Conservation (phyloP, 2,113 vertebrate genomes). For the Tetrax tetrax region DNA sequence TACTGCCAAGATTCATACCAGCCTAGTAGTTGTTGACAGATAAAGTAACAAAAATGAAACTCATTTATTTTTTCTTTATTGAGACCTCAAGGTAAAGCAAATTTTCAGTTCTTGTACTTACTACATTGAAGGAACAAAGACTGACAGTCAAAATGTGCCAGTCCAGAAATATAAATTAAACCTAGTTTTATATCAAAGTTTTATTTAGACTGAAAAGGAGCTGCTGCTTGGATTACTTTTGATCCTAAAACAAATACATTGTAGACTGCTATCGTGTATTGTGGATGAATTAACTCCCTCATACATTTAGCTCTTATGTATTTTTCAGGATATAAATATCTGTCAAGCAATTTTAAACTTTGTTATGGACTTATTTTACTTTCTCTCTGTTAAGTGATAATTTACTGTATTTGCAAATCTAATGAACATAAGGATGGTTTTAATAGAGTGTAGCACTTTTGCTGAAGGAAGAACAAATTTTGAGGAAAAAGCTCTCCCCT, state of each 20-base stretch:
- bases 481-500: background rate
- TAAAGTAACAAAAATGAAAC: constrained; percentile 82
- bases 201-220: constrained; percentile 71
- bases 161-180: constrained; percentile 80
- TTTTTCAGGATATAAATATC: background rate
- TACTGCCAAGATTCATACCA: constrained; percentile 77
- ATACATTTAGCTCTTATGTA: background rate
- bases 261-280: background rate
- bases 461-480: background rate
- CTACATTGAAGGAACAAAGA: constrained; percentile 70
- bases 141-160: constrained; percentile 75
- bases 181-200: constrained; percentile 75
- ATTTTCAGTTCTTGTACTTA: constrained; percentile 79
- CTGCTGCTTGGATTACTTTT: constrained; percentile 72
- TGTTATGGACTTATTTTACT: background rate
- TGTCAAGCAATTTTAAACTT: background rate
- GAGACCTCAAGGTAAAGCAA: constrained; percentile 80
- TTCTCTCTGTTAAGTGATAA: background rate
- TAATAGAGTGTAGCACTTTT: background rate
- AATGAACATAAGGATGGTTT: background rate
- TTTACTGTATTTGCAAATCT: background rate
- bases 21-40: constrained; percentile 80
- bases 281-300: constrained; percentile 14
- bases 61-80: constrained; percentile 83
- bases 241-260: constrained; percentile 57